These are phyloP conservation scores for Parnassius glacialis DNA, from an alignment of 2,888 invertebrate species.

Conservation along the genomic window DNA sequence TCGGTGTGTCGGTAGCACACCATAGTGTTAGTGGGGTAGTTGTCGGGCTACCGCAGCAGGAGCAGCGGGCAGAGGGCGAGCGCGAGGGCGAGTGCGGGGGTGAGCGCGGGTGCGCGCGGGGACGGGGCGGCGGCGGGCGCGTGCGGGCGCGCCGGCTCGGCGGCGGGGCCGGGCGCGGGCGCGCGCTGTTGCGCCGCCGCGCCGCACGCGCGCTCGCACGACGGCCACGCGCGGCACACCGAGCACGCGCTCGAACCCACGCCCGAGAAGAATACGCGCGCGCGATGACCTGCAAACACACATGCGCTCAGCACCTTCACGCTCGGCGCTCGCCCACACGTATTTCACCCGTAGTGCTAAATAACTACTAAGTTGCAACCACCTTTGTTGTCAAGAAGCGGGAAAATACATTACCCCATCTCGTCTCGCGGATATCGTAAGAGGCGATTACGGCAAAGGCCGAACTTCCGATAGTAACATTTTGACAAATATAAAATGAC, in stretches of 20 bases:
- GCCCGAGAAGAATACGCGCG: constrained; percentile 90
- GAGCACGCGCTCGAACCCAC: constrained; percentile 87
- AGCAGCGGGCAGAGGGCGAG: constrained; percentile 18
- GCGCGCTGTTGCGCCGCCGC: constrained; percentile 47
- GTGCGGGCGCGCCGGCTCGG: constrained; percentile 26
- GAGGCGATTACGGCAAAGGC: no score
- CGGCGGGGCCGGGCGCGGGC: constrained; percentile 19
- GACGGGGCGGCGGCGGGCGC: constrained; percentile 6
- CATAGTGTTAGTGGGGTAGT: no score
- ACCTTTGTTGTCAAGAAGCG: no score
- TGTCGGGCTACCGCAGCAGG: background rate
- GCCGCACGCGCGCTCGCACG: constrained; percentile 68
- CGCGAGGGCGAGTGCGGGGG: background rate
- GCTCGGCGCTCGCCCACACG: no score
- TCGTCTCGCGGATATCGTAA: no score
- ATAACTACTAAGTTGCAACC: no score
- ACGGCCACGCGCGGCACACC: constrained; percentile 85
- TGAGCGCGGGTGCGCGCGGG: background rate
- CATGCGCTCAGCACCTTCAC: background rate
- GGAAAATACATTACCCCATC: no score
- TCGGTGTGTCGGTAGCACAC: no score
- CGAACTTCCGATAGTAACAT: no score
- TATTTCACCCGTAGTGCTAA: no score
- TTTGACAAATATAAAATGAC: no score
- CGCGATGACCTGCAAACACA: constrained; percentile 84